Conservation (phyloP, 2,797 vertebrate species). For the Crenuchus spilurus region DNA sequence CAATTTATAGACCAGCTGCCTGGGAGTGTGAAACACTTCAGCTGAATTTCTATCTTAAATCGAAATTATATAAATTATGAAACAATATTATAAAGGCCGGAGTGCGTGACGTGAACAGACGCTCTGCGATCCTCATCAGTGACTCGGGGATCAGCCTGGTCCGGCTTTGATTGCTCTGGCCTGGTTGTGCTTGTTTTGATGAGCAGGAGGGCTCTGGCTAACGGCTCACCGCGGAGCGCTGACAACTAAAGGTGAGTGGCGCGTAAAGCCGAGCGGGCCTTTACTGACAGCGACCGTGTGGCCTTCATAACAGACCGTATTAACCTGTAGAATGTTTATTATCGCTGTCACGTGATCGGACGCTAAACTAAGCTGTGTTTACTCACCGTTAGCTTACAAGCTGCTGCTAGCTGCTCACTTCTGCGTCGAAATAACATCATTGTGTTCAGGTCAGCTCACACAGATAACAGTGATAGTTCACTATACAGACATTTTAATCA, state of each 20-base stretch:
- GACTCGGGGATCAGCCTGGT: conserved; percentile 47
- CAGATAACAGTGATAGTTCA: neutral
- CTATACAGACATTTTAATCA: neutral
- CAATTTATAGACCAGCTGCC: no score
- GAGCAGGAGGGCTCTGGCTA: conserved; percentile 55
- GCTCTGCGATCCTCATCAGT: conserved; percentile 21
- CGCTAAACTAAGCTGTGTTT: no score
- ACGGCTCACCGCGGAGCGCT: conserved; percentile 47
- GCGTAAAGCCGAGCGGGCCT: neutral
- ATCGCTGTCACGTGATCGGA: no score
- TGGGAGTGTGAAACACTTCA: no score
- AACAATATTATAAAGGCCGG: no score
- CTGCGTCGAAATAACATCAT: neutral
- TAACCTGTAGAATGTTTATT: neutral
- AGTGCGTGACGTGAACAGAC: no score
- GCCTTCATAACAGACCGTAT: neutral
- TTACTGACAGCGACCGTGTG: neutral
- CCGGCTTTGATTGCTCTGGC: conserved; percentile 54
- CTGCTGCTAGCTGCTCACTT: conserved; percentile 15
- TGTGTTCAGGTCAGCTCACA: neutral
- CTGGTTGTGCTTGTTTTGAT: conserved; percentile 68
- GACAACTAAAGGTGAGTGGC: conserved; percentile 65
- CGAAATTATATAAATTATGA: no score
- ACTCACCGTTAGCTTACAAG: neutral
- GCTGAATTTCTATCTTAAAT: no score